Evolutionary conservation across 2,797 vertebrate species (phyloP).

Genomic region (Echiichthys vipera): DNA sequence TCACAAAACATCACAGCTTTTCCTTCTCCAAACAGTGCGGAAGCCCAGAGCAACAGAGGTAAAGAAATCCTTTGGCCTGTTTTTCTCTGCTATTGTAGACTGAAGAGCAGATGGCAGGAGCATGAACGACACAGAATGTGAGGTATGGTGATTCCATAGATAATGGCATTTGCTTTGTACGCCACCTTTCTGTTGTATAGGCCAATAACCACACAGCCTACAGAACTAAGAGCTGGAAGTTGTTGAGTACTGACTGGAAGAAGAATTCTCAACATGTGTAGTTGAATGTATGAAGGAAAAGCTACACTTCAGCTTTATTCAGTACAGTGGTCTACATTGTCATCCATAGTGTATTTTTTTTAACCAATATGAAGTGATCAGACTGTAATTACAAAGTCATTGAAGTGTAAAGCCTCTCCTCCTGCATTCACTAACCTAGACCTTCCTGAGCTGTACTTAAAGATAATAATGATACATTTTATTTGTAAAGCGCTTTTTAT

Average conservation of each 20-base stretch:
- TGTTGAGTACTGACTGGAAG: slow-evolving; percentile 12
- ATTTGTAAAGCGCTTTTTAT: no score
- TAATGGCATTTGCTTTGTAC: slow-evolving; percentile 54
- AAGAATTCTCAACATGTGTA: neutral
- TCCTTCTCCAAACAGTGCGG: neutral
- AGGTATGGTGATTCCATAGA: slow-evolving; percentile 32
- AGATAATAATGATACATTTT: no score
- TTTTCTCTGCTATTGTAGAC: slow-evolving; percentile 21
- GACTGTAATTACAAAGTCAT: neutral
- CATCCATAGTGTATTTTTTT: no score
- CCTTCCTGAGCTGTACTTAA: neutral
- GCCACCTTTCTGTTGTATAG: slow-evolving; percentile 54
- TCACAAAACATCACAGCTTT: no score
- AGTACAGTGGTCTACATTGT: neutral
- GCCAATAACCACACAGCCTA: slow-evolving; percentile 28
- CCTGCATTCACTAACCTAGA: neutral
- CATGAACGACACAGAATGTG: slow-evolving; percentile 40
- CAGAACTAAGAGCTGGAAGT: slow-evolving; percentile 27
- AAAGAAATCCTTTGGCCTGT: slow-evolving; percentile 35
- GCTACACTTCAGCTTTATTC: neutral
- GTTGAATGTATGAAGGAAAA: neutral
- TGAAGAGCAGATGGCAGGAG: slow-evolving; percentile 53
- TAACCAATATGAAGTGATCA: neutral
- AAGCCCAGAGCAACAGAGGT: slow-evolving; percentile 31
- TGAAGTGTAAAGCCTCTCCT: neutral